Evolutionary conservation across 2,797 vertebrate genomes (phyloP).

Genomic region (Microcaecilia unicolor): DNA sequence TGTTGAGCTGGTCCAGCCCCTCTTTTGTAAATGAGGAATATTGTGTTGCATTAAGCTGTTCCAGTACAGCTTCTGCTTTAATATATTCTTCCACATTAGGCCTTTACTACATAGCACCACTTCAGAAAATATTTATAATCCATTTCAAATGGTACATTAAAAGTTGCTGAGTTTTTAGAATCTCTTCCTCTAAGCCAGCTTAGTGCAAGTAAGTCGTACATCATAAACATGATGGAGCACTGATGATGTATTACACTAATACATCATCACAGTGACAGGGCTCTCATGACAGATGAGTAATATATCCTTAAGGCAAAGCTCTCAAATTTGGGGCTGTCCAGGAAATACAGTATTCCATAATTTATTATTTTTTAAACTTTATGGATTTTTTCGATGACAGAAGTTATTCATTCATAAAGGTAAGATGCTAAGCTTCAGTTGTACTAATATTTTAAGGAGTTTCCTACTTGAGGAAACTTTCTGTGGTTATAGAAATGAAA

Average conservation of each 20-base stretch:
- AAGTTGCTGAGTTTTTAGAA: conserved; percentile 29
- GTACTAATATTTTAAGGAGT: too few species aligned
- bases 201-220: conserved; percentile 26
- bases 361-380: conserved; percentile 28
- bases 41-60: too few species aligned
- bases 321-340: conserved; percentile 23
- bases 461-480: too few species aligned
- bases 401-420: conserved; percentile 15
- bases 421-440: conserved; percentile 16
- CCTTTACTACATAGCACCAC: background rate
- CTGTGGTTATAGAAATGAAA: too few species aligned
- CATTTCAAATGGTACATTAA: conserved; percentile 18
- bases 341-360: conserved; percentile 26
- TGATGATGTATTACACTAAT: conserved; percentile 50
- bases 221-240: conserved; percentile 29
- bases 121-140: conserved; percentile 18
- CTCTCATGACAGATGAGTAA: conserved; percentile 42
- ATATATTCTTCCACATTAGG: background rate
- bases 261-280: conserved; percentile 31
- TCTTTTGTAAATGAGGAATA: too few species aligned
- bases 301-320: conserved; percentile 42
- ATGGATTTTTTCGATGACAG: background rate
- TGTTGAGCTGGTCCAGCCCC: too few species aligned
- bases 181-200: conserved; percentile 15
- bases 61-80: too few species aligned